phyloP scores from a whole-genome alignment of 2,113 vertebrate genomes.

The Perca flavescens region DNA sequence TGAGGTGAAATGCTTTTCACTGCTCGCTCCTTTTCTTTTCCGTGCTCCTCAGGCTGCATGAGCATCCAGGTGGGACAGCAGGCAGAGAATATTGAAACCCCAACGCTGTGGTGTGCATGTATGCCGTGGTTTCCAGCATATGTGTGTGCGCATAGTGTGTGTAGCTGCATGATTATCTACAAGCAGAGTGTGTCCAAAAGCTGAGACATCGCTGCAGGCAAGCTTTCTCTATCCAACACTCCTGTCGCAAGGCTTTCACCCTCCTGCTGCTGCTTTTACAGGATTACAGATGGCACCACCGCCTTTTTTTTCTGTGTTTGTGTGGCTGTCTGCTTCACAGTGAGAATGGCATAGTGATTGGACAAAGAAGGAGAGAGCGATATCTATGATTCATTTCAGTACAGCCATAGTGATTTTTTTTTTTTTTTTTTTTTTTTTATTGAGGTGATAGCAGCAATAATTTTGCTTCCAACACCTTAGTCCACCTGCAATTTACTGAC shows the following conservation, averaged over 20 bases:
- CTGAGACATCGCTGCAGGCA: slow-evolving; percentile 59
- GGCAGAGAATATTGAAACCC: slow-evolving; percentile 49
- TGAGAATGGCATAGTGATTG: slow-evolving; percentile 15
- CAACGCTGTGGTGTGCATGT: slow-evolving; percentile 13
- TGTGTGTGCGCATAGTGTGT: slow-evolving; percentile 19
- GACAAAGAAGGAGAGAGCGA: slow-evolving; percentile 19
- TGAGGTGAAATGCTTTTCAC: slow-evolving; percentile 77
- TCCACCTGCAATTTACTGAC: slow-evolving; percentile 2
- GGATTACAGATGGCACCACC: slow-evolving; percentile 60
- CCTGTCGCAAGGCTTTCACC: slow-evolving; percentile 41
- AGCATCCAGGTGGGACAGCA: slow-evolving; percentile 69
- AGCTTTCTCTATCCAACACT: slow-evolving; percentile 55
- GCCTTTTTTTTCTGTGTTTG: slow-evolving; percentile 47
- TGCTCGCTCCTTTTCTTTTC: slow-evolving; percentile 62
- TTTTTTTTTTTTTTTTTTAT: slow-evolving; percentile 15
- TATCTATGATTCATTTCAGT: slow-evolving; percentile 33
- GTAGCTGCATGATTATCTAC: slow-evolving; percentile 48
- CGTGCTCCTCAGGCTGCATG: slow-evolving; percentile 58
- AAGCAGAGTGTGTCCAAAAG: slow-evolving; percentile 61
- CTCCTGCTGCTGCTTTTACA: slow-evolving; percentile 61
- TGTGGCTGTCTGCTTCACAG: slow-evolving; percentile 50
- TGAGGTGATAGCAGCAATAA: slow-evolving; percentile 9
- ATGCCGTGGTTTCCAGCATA: background rate
- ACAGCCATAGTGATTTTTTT: background rate
- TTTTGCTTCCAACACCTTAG: slow-evolving; percentile 18